Base-by-base conservation (phyloP, 2,888 invertebrate species). In the Luffia ferchaultella region DNA sequence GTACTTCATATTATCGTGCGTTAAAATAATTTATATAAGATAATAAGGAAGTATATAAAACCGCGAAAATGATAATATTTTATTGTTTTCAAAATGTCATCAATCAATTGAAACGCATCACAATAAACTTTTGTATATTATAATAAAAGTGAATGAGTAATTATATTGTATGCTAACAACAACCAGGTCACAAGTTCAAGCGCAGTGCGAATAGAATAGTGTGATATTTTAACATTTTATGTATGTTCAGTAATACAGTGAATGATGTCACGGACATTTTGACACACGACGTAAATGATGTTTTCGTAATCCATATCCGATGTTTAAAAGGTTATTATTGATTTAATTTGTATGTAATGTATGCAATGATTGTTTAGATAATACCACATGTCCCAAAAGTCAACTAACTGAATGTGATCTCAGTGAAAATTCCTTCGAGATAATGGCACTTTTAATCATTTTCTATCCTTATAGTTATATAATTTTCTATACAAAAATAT, bases 171-270 rank as follows among this genome's bases (percentile, higher is more conserved):
- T 65, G 62, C 66, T 63, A 65, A 46, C 43, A 48, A 44, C 46
- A 19, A 41, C 47, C 41, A 67, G 82, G 82, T 80, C 80, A 80
- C 63, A 54, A 71, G 82, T 79, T 82, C 82, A 79, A 70, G 67
- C 68, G 64, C 70, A 73, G 67, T 74, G 68, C 65, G 68, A 70
- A 77, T 78, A 79, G n/a, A 70, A 72, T 79, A 73, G 73, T 74
- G 63, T 48, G 58, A 70, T 65, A 67, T 68, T 73, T 73, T 76
- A 68, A 72, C 64, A 73, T 71, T 73, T 70, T 67, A 65, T 67
- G 68, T 66, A 67, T 62, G 68, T 71, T 69, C 63, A 68, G 63
- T 74, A 70, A 76, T 76, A 75, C 70, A 70, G 67, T 71, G 65
- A 72, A 82, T 82, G 80, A 80, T 82, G 77, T 82, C 82, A 80